A percentile compares a stretch with the other conserved stretches of the same genome.
phyloP scores from a whole-genome alignment of 1,140 invertebrate genomes.

The Hycleus cichorii region DNA sequence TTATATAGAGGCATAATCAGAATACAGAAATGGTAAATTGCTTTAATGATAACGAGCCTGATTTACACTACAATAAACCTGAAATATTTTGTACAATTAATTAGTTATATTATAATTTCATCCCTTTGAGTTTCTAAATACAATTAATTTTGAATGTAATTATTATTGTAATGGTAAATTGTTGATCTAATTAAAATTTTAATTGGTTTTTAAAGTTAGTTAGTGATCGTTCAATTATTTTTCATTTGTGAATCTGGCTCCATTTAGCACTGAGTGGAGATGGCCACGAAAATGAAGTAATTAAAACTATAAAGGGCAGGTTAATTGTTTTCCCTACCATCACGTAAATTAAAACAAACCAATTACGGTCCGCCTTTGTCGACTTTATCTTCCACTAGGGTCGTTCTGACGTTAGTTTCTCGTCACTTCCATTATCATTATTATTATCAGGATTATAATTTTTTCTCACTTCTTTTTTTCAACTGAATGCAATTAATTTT shows the following conservation, averaged over 20 bases:
- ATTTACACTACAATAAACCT: constrained; percentile 28
- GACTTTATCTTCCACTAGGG: constrained; percentile 11
- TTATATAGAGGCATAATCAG: constrained; percentile 40
- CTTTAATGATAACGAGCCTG: constrained; percentile 37
- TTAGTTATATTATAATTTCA: too few relatives aligned
- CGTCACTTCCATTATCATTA: constrained; percentile 9
- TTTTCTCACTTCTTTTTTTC: too few relatives aligned
- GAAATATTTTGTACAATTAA: not conserved
- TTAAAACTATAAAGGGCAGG: constrained; percentile 44
- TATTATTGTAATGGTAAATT: too few relatives aligned
- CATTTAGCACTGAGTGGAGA: constrained; percentile 30
- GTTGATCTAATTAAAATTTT: too few relatives aligned
- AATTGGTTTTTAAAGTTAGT: too few relatives aligned
- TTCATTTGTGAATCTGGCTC: constrained; percentile 28
- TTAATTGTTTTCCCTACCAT: constrained; percentile 43
- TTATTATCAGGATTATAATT: not conserved
- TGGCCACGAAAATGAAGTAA: constrained; percentile 42
- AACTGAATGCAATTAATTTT: too few relatives aligned
- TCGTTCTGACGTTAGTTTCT: constrained; percentile 3
- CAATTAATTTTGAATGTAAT: too few relatives aligned
- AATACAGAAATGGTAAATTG: constrained; percentile 43
- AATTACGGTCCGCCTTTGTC: constrained; percentile 38
- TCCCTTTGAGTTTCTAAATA: too few relatives aligned
- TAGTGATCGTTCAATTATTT: not conserved
- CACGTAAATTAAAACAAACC: constrained; percentile 43